Percentiles rank a stretch among this genome's conserved stretches.
phyloP scores from a whole-genome alignment of 2,113 vertebrate genomes.

The Anarrhichthys ocellatus region DNA sequence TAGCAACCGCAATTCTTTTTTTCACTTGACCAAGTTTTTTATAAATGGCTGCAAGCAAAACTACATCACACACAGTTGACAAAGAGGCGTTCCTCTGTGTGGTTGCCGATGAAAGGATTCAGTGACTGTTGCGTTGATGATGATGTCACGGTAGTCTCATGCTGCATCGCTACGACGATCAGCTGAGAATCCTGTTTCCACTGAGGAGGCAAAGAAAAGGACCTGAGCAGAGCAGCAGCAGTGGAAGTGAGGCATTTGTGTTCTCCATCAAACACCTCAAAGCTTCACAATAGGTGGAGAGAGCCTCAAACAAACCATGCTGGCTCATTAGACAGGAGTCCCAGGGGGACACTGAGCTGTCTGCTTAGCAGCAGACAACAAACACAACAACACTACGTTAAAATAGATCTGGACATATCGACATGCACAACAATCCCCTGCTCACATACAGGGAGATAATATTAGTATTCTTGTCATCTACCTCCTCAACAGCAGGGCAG shows the following conservation, averaged over 20 bases:
- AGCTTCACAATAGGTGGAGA: background rate
- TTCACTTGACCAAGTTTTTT: too few relatives aligned
- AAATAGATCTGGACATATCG: slow-evolving; percentile 7
- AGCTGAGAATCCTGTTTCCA: too few relatives aligned
- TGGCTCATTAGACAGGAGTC: slow-evolving; percentile 11
- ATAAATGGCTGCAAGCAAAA: too few relatives aligned
- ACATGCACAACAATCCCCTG: background rate
- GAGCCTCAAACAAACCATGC: background rate
- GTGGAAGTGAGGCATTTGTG: too few relatives aligned
- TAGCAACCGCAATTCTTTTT: too few relatives aligned
- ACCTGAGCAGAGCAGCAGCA: background rate
- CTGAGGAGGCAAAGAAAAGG: too few relatives aligned
- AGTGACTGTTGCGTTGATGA: too few relatives aligned
- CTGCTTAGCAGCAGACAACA: background rate
- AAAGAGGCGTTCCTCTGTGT: too few relatives aligned
- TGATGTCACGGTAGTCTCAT: too few relatives aligned
- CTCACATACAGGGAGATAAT: background rate
- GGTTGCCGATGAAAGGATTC: too few relatives aligned
- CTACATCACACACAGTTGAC: too few relatives aligned
- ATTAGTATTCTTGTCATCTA: slow-evolving; percentile 19
- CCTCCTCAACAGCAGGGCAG: background rate
- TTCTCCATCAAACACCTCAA: background rate
- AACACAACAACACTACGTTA: background rate
- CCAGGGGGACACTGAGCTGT: background rate
- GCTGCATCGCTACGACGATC: too few relatives aligned